phyloP scores from a whole-genome alignment of 53 echinoderm and acorn worm genomes.

The Antedon mediterranea region DNA sequence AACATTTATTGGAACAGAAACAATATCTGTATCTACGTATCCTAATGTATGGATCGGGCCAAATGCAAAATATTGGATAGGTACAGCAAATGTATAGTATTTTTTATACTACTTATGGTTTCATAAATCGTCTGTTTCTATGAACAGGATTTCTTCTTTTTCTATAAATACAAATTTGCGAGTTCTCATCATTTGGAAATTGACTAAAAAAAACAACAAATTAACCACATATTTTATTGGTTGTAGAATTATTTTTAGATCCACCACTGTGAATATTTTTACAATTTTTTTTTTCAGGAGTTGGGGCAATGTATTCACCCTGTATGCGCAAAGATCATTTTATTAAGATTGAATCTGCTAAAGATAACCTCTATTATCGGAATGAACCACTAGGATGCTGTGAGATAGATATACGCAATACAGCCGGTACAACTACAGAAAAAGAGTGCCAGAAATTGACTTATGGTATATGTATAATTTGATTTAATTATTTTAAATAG shows the following conservation, averaged over 20 bases:
- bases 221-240: too few relatives aligned
- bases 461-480: neutral
- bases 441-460: constrained; percentile 1
- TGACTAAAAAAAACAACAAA: too few relatives aligned
- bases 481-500: too few relatives aligned
- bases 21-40: neutral
- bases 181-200: too few relatives aligned
- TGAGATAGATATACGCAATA: constrained; percentile 2
- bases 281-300: neutral
- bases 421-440: constrained; percentile 11
- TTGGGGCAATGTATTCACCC: constrained; percentile 16
- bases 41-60: constrained; percentile 25
- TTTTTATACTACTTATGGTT: too few relatives aligned
- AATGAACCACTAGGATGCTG: constrained; percentile 9
- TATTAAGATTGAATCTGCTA: neutral
- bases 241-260: too few relatives aligned
- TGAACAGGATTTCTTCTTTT: too few relatives aligned
- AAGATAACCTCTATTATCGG: neutral
- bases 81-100: too few relatives aligned
- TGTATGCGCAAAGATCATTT: constrained; percentile 11
- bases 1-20: constrained; percentile 24
- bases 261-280: too few relatives aligned
- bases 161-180: too few relatives aligned
- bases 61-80: constrained; percentile 11
- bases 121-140: too few relatives aligned